A percentile compares a stretch with the other conserved stretches of the same genome.
These are phyloP conservation scores for Hyaena hyaena DNA, from an alignment of 2,113 vertebrate genomes.

Conservation along the genomic window DNA sequence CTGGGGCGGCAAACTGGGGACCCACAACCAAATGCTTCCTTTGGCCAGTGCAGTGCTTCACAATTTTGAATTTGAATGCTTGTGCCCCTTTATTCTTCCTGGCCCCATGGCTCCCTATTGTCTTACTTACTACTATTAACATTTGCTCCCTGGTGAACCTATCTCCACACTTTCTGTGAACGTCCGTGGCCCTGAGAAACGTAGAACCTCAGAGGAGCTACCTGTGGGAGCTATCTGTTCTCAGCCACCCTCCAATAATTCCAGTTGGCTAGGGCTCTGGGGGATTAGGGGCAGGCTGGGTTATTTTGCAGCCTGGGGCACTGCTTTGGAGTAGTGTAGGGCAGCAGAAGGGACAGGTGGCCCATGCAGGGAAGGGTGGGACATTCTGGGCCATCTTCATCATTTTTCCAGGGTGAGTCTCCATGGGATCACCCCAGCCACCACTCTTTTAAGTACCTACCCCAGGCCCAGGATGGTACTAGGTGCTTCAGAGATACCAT, in stretches of 20 bases:
- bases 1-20: rapidly evolving
- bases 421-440: neutral
- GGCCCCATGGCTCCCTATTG: neutral
- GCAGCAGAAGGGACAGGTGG: neutral
- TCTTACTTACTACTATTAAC: neutral
- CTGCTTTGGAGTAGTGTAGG: neutral
- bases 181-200: neutral
- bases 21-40: neutral
- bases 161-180: neutral
- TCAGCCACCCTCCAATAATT: neutral
- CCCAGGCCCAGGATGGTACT: neutral
- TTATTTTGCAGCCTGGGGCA: neutral
- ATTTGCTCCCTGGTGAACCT: neutral
- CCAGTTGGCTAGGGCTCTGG: neutral
- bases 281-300: rapidly evolving
- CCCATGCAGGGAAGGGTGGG: neutral
- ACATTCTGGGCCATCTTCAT: neutral
- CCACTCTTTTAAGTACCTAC: neutral
- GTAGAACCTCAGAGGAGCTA: neutral
- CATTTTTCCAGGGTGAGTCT: neutral
- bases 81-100: neutral
- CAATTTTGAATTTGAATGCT: neutral
- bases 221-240: neutral
- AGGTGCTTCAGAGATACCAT: neutral
- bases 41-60: neutral